phyloP scores from a whole-genome alignment of 2,113 vertebrate species.

The Agapornis roseicollis region DNA sequence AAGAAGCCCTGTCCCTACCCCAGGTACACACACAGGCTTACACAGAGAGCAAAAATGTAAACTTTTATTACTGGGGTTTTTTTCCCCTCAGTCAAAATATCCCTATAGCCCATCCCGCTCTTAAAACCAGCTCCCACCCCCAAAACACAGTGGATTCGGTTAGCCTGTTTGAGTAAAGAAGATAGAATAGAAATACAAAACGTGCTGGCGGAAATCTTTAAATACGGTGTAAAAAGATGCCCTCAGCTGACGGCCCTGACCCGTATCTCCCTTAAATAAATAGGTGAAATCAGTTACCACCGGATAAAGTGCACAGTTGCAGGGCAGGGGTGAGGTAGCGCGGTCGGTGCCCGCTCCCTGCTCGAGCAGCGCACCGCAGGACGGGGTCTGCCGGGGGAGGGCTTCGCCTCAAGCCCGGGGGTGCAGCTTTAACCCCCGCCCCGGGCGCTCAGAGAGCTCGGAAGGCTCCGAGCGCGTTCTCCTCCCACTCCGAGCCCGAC shows the following conservation, averaged over 20 bases:
- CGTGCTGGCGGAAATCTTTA: background rate
- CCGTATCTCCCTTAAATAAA: conserved; percentile 48
- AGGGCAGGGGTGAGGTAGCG: background rate
- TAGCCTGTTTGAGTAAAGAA: background rate
- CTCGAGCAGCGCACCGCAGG: background rate
- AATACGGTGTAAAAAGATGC: background rate
- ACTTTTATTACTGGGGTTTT: background rate
- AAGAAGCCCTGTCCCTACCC: background rate
- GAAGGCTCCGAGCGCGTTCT: conserved; percentile 73
- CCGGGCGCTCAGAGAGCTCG: conserved; percentile 12
- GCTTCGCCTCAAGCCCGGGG: background rate
- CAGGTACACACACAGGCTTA: background rate
- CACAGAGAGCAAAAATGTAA: background rate
- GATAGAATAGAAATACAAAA: background rate
- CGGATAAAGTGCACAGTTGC: conserved; percentile 47
- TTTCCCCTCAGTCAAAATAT: background rate
- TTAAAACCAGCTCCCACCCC: background rate
- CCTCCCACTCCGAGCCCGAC: conserved; percentile 85
- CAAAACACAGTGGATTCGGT: background rate
- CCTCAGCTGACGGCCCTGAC: background rate
- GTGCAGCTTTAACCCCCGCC: accelerated
- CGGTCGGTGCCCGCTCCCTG: background rate
- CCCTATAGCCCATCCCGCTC: background rate
- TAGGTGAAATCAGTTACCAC: background rate
- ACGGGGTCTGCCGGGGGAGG: no score